Percentiles rank a stretch among this genome's conserved stretches.
These are phyloP conservation scores for Gymnothorax reevesii DNA, from an alignment of 2,797 vertebrate species.

Conservation along the genomic window DNA sequence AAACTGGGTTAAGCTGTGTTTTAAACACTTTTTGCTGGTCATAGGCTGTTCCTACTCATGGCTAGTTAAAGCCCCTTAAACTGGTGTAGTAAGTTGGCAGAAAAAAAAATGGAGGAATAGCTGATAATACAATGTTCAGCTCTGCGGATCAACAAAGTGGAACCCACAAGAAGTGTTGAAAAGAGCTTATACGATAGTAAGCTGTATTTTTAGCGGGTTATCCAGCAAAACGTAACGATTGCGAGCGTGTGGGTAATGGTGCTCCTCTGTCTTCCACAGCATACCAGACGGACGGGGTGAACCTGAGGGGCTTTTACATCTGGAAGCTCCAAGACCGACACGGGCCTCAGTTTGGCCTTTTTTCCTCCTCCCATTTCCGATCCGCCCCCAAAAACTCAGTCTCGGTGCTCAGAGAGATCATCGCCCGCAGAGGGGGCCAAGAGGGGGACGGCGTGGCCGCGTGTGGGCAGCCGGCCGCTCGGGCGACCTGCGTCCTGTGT, in stretches of 20 bases:
- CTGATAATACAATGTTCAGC: too few species aligned
- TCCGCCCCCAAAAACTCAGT: conserved; percentile 84
- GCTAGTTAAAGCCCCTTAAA: too few species aligned
- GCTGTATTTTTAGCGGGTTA: neutral
- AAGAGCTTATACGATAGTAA: too few species aligned
- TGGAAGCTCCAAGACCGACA: conserved; percentile 88
- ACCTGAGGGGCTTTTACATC: conserved; percentile 87
- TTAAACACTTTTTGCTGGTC: too few species aligned
- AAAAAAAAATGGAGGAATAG: too few species aligned
- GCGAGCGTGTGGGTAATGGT: neutral
- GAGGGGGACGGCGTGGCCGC: conserved; percentile 30
- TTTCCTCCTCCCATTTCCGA: conserved; percentile 73
- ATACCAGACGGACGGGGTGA: conserved; percentile 79
- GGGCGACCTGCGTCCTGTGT: conserved; percentile 70
- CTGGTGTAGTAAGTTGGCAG: too few species aligned
- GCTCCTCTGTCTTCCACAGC: conserved; percentile 68
- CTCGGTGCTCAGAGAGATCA: conserved; percentile 76
- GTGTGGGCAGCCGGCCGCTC: conserved; percentile 55
- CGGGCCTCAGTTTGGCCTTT: conserved; percentile 83
- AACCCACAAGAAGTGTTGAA: too few species aligned
- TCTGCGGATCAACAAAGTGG: too few species aligned
- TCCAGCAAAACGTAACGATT: neutral
- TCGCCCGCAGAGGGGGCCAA: conserved; percentile 76
- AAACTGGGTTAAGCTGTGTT: too few species aligned
- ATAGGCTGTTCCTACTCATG: too few species aligned